Base-by-base conservation (phyloP, 2,113 vertebrate genomes). In the Xyliphius kryptos region DNA sequence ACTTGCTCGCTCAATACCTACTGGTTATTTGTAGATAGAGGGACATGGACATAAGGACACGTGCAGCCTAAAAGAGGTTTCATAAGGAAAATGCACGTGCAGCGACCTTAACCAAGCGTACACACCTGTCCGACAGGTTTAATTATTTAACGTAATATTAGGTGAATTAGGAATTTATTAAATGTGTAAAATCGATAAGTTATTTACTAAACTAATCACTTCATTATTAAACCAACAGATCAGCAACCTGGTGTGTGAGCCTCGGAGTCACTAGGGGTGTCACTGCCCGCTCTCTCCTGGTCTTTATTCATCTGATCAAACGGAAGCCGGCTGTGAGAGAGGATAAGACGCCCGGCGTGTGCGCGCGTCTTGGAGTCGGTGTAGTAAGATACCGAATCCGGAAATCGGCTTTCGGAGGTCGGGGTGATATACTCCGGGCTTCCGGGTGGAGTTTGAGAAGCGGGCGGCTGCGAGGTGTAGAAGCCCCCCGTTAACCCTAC, bases 221-320 rank as follows among this genome's bases (percentile, higher is more conserved):
- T n/a, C n/a, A n/a, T n/a, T n/a, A n/a, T n/a, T 38, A 6, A 5
- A 38, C 10, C 5, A 38, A 38, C 5, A n/a, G 15, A n/a, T 9
- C 2, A 14, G 1, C n/a, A 37, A 85, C 85, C 81, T 47, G 83
- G 82, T 1, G 76, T 76, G 64, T 81, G 76, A 0, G 76, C 52
- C 49, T 86, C 86, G 0, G 80, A 78, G 63, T 86, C 85, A 1
- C 82, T 85, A 1, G 81, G 76, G 0, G 62, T 67, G 0, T 82
- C 80, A 38, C 79, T 77, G 2, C 73, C 67, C 19, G 58, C 36
- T 6, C 56, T 70, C 2, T 67, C 67, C 15, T 7, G 53, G n/a
- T 76, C 77, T 1, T 72, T 71, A 0, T 5, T 21, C 13, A 12
- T 51, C 0, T 48, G 17, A 0, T 71, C 63, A 5, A 47, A 57